A percentile compares a stretch with the other conserved stretches of the same genome.
Conservation (phyloP, 1,140 invertebrate genomes). For the Bombus terrestris region DNA sequence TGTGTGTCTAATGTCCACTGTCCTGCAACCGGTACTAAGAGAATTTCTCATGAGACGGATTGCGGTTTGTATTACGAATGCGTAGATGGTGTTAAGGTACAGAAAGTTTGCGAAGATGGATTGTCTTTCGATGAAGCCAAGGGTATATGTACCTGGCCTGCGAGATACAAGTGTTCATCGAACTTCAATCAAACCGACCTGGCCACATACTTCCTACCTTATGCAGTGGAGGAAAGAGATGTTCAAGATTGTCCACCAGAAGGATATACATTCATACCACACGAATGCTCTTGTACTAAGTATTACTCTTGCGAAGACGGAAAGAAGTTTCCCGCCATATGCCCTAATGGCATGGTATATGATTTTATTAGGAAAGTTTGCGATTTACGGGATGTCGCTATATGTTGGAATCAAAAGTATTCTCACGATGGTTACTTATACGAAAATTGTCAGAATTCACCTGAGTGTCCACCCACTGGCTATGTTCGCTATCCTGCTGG, state of each 20-base stretch:
- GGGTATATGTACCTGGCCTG: constrained; percentile 3
- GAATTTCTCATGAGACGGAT: constrained; percentile 11
- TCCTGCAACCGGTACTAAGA: neutral
- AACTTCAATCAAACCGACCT: accelerated
- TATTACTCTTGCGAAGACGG: too few species aligned
- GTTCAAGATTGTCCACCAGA: neutral
- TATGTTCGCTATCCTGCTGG: too few species aligned
- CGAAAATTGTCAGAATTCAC: too few species aligned
- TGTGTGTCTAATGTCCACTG: constrained; percentile 69
- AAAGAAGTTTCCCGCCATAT: too few species aligned
- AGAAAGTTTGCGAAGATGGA: constrained; percentile 72
- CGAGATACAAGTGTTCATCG: neutral
- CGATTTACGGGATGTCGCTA: too few species aligned
- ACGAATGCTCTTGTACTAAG: constrained; percentile 69
- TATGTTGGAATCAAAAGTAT: too few species aligned
- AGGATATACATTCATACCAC: constrained; percentile 72
- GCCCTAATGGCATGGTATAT: too few species aligned
- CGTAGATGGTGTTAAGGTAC: neutral
- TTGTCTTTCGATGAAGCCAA: constrained; percentile 72
- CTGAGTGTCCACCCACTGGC: too few species aligned
- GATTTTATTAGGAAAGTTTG: too few species aligned
- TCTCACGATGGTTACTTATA: too few species aligned
- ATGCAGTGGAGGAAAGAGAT: neutral
- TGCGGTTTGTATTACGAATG: constrained; percentile 77
- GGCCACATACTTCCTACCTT: too few species aligned